Evolutionary conservation across 2,113 vertebrate species (phyloP).

Genomic region (Vombatus ursinus): DNA sequence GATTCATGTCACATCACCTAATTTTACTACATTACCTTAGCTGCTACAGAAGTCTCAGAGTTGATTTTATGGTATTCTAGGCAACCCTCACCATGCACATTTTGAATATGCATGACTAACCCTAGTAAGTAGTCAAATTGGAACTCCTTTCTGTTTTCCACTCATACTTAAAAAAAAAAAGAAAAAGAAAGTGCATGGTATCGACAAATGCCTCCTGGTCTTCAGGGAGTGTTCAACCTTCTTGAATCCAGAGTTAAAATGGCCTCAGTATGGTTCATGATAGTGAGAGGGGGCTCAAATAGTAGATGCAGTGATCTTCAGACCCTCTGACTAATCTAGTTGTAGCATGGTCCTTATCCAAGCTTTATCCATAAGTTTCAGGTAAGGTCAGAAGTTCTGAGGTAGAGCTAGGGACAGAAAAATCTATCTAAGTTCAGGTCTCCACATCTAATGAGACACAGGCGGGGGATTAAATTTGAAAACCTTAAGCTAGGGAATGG

Average conservation of each 20-base stretch:
- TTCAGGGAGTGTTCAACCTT: constrained; percentile 4
- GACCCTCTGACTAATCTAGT: neutral
- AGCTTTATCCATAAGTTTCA: neutral
- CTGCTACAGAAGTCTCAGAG: neutral
- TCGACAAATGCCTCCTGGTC: neutral
- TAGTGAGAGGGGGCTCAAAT: neutral
- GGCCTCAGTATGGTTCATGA: constrained; percentile 21
- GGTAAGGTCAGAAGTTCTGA: neutral
- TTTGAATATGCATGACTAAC: neutral
- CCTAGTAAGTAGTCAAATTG: neutral
- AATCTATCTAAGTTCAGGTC: neutral
- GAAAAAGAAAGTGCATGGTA: neutral
- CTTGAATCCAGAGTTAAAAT: neutral
- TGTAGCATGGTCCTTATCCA: neutral
- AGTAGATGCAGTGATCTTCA: neutral
- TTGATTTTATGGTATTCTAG: neutral
- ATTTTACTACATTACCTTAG: neutral
- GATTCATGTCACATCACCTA: neutral
- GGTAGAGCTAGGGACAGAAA: neutral
- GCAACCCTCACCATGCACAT: neutral
- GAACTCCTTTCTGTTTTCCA: neutral
- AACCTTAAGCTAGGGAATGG: neutral
- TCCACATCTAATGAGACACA: neutral
- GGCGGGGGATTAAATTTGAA: neutral
- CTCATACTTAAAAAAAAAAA: neutral